Evolutionary conservation across 2,113 vertebrate genomes (phyloP), one percentile per base, ranked within the genome.

Genomic region (Plecturocebus donacophilus): DNA sequence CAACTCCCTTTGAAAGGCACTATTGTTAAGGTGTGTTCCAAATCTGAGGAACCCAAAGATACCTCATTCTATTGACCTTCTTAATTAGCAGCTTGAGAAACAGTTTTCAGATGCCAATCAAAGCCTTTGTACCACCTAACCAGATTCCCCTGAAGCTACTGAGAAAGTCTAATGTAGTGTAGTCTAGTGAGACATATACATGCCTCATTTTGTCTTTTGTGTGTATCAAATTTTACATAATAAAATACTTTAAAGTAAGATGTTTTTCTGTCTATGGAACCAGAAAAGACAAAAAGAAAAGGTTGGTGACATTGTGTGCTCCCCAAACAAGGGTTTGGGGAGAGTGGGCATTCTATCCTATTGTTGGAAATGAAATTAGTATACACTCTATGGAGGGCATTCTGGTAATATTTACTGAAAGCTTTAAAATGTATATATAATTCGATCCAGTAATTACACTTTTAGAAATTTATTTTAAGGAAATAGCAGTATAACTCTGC

Each of bases 381-480:
- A 64, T 13, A 52, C 5, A 52, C 19, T 83, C 3, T n/a, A 32
- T 30, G 35, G 95, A 66, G 85, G 54, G 9, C 64, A 45, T 66
- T 86, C 61, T 81, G 45, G 38, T 21, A 30, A 79, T 38, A 79
- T 49, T 25, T 88, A 35, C 47, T 68, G 77, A 89, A 84, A 54
- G 35, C 23, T 79, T 71, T 23, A 90, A 89, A 56, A 25, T 88
- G 6, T 93, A 40, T 35, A 25, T 68, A 93, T 89, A 35, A 21
- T 76, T 77, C 84, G 77, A 70, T 35, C 27, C 40, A 61, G 27
- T 52, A 77, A 89, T 80, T 79, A 70, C 27, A 75, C 35, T 35
- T 86, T 42, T 73, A 76, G 40, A 76, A 25, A 77, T 89, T 76
- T 87, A 68, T 76, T 83, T 93, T 75, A 86, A 94, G 40, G 52